Evolutionary conservation across 2,888 invertebrate genomes (phyloP), one percentile per base, ranked within the genome.

Genomic region (Synergus umbraculus): DNA sequence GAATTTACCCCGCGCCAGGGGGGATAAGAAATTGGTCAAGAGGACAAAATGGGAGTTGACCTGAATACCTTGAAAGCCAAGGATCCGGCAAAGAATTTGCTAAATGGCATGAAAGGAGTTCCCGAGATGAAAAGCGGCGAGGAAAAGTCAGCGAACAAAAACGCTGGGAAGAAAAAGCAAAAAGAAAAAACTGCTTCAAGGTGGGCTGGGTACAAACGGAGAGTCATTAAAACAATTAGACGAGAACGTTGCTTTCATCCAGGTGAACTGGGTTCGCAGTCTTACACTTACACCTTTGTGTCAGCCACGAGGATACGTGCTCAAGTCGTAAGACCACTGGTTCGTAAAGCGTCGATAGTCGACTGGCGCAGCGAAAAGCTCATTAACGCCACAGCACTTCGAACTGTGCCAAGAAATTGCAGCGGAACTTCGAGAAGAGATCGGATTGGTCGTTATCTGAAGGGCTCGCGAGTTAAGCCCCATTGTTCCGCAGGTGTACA

Each of bases 161-260:
- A 64, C 65, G 58, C 49, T 44, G 2, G 66, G 29, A 73, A 44
- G 12, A 37, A 60, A 63, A 76, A 54, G n/a, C 54, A 54, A 54
- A 69, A 65, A 66, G 76, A 76, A 79, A 76, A 77, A 80, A 78
- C 69, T 67, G 63, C 54, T 8, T 58, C 60, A 9, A 66, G 54
- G 66, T 22, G 77, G 77, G 67, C 18, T 65, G 78, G 77, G 73
- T 54, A 84, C 77, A 79, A 85, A 83, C 83, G 83, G 81, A 79
- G 84, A 85, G 87, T 87, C 88, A 87, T 89, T 89, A 88, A 88
- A 87, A 88, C 88, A 89, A 90, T 90, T 89, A 89, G 85, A 81
- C 79, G 82, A 83, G 85, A 86, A 80, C 83, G 76, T 66, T 9
- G 46, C 44, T 67, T 67, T 37, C 54, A 60, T 29, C 54, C 41